Percentiles rank a stretch among this genome's conserved stretches.
phyloP scores from a whole-genome alignment of 2,888 invertebrate species.

The Galerucella calmariensis region DNA sequence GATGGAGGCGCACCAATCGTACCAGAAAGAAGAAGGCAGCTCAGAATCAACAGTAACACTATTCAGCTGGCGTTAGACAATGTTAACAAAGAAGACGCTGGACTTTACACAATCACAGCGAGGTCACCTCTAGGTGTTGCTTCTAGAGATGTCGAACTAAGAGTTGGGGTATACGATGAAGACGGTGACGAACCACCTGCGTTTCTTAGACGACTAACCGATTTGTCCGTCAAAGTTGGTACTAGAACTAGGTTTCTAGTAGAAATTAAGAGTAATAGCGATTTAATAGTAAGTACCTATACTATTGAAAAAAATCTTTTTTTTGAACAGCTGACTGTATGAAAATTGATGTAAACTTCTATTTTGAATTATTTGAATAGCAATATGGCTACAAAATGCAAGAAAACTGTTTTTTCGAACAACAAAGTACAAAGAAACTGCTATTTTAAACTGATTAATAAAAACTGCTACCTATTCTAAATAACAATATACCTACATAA shows the following conservation, averaged over 20 bases:
- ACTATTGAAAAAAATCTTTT: too few relatives aligned
- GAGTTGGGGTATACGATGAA: slow-evolving; percentile 66
- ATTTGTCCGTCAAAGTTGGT: slow-evolving; percentile 90
- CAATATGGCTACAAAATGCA: too few relatives aligned
- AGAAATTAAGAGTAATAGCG: slow-evolving; percentile 78
- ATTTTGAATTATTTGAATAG: too few relatives aligned
- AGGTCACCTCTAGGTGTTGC: slow-evolving; percentile 69
- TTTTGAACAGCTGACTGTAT: too few relatives aligned
- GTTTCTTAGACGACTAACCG: slow-evolving; percentile 85
- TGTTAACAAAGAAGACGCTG: slow-evolving; percentile 77
- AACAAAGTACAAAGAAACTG: too few relatives aligned
- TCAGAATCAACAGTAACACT: slow-evolving; percentile 71
- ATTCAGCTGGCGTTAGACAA: slow-evolving; percentile 82
- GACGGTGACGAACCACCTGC: slow-evolving; percentile 80
- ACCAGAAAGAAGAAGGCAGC: slow-evolving; percentile 73
- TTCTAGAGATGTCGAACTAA: slow-evolving; percentile 68
- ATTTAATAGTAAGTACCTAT: slow-evolving; percentile 52
- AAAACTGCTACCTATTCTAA: too few relatives aligned
- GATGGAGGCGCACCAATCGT: slow-evolving; percentile 73
- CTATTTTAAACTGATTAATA: too few relatives aligned
- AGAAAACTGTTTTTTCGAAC: too few relatives aligned
- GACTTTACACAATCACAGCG: slow-evolving; percentile 79
- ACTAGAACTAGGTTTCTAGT: slow-evolving; percentile 86
- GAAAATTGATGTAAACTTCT: too few relatives aligned
- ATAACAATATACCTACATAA: too few relatives aligned